Evolutionary conservation across 2,113 vertebrate species (phyloP).

Genomic region (Chauna torquata): DNA sequence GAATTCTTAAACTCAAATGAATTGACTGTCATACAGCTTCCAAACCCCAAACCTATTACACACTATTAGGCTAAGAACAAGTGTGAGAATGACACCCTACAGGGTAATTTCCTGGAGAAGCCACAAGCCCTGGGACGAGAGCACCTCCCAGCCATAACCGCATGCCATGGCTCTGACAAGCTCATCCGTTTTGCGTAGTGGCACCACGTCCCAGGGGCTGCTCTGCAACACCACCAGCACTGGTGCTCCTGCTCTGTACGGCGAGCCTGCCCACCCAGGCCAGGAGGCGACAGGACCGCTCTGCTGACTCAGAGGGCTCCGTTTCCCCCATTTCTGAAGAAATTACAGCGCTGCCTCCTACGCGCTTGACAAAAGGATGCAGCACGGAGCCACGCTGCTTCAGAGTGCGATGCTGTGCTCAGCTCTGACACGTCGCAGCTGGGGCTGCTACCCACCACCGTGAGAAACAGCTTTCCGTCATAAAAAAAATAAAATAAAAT

Average conservation of each 20-base stretch:
- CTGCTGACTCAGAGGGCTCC: neutral
- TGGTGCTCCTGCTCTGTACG: neutral
- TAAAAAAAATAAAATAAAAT: neutral
- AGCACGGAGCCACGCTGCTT: neutral
- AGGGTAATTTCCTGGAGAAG: neutral
- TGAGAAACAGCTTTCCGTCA: neutral
- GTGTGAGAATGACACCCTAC: neutral
- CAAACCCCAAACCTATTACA: neutral
- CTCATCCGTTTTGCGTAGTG: neutral
- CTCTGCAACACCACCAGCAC: neutral
- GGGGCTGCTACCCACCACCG: neutral
- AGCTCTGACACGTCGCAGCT: neutral
- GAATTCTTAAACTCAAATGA: conserved; percentile 13
- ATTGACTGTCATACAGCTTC: neutral
- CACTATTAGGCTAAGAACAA: conserved; percentile 13
- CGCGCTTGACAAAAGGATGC: neutral
- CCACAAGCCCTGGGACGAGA: neutral
- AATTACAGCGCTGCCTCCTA: neutral
- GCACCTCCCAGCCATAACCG: neutral
- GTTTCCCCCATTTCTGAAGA: neutral
- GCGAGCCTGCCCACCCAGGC: too few relatives aligned
- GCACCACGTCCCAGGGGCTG: fast-evolving
- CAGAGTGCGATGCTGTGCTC: neutral
- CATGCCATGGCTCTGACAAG: neutral
- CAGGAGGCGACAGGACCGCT: fast-evolving